A percentile compares a stretch with the other conserved stretches of the same genome.
These are phyloP conservation scores for Lophochroa leadbeateri DNA, from an alignment of 2,113 vertebrate species.

Conservation along the genomic window DNA sequence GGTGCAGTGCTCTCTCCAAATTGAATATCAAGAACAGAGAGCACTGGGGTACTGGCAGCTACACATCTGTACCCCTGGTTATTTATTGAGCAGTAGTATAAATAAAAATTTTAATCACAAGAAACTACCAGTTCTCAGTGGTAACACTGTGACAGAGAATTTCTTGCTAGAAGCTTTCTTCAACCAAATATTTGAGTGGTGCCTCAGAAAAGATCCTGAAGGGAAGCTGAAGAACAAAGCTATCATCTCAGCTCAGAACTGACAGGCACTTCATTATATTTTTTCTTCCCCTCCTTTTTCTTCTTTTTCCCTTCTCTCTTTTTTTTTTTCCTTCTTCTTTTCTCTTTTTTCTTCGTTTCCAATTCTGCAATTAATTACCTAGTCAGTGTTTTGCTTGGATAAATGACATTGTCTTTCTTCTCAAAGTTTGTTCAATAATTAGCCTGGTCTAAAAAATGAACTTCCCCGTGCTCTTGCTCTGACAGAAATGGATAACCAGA, in stretches of 20 bases:
- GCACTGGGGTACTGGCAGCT: background rate
- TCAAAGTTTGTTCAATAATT: background rate
- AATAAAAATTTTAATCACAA: constrained; percentile 32
- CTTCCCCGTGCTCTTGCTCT: background rate
- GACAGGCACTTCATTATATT: background rate
- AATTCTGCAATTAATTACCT: background rate
- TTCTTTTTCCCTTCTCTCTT: background rate
- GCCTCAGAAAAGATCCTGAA: background rate
- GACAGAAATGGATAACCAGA: background rate
- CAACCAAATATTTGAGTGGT: background rate
- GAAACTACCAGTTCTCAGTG: background rate
- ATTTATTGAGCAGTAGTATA: background rate
- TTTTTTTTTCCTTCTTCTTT: background rate
- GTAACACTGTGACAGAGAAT: background rate
- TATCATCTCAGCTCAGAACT: background rate
- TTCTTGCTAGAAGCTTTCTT: background rate
- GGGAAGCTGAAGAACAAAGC: background rate
- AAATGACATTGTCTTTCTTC: background rate
- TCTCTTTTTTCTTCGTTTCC: background rate
- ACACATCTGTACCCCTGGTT: background rate
- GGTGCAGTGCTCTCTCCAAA: background rate
- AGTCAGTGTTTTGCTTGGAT: background rate
- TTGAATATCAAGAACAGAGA: background rate
- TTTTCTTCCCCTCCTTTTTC: background rate
- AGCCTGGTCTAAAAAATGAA: background rate